A percentile compares a stretch with the other conserved stretches of the same genome.
Evolutionary conservation across 1,140 invertebrate genomes (phyloP).

Genomic region (Trinorchestia longiramus): DNA sequence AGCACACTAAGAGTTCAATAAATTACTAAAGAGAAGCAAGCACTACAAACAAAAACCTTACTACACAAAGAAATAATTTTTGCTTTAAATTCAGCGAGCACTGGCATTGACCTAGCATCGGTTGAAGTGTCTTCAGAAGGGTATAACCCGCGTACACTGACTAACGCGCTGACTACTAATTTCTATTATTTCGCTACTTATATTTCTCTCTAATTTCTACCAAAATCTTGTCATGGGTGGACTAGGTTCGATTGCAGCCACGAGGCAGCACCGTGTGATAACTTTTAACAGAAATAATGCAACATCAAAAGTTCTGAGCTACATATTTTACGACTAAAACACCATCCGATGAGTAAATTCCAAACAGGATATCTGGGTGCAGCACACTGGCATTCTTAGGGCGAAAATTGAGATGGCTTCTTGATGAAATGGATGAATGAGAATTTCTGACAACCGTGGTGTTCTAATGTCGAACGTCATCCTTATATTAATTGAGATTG

Average conservation of each 20-base stretch:
- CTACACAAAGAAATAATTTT: not conserved
- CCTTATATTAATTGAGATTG: not conserved
- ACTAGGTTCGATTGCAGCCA: constrained; percentile 12
- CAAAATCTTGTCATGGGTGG: constrained; percentile 43
- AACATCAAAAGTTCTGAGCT: not conserved
- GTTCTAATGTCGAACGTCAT: not conserved
- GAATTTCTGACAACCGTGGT: not conserved
- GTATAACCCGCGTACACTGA: constrained; percentile 1
- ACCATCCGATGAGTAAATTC: not conserved
- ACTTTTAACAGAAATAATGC: not conserved
- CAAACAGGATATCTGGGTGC: not conserved
- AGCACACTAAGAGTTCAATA: constrained; percentile 36
- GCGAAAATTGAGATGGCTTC: not conserved
- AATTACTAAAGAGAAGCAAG: constrained; percentile 28
- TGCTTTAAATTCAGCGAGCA: not conserved
- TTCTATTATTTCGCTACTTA: constrained; percentile 5
- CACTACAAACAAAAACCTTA: constrained; percentile 24
- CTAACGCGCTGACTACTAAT: constrained; percentile 12
- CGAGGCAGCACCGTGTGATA: not conserved
- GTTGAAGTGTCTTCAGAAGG: not conserved
- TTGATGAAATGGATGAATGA: not conserved
- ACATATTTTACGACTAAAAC: not conserved
- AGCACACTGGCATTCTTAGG: not conserved
- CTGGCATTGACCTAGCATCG: constrained; percentile 8
- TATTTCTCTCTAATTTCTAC: constrained; percentile 52